A percentile compares a stretch with the other conserved stretches of the same genome.
phyloP scores from a whole-genome alignment of 1,140 invertebrate species.

The Dendroctonus valens region DNA sequence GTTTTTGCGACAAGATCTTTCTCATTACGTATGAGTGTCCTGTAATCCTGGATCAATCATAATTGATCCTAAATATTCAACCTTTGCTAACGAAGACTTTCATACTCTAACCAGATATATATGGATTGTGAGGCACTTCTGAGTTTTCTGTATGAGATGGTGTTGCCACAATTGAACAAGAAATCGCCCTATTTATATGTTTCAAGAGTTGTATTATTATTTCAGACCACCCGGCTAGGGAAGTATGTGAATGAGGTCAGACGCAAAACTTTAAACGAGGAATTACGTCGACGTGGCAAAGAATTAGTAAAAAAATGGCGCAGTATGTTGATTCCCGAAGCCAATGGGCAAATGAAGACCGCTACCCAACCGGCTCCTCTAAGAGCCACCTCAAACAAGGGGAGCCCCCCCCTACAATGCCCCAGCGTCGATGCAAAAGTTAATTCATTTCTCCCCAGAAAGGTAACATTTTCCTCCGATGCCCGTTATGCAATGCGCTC shows the following conservation, averaged over 20 bases:
- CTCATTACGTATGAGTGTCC: too few species aligned
- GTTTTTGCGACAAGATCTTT: too few species aligned
- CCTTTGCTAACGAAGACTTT: too few species aligned
- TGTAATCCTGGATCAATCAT: too few species aligned
- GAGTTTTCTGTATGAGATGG: too few species aligned
- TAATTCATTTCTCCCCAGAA: constrained; percentile 5
- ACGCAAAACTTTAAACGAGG: constrained; percentile 77
- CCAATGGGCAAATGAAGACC: constrained; percentile 48
- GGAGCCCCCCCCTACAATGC: constrained; percentile 18
- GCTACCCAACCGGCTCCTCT: constrained; percentile 47
- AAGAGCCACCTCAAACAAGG: constrained; percentile 42
- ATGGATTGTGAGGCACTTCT: too few species aligned
- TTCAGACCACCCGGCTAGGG: constrained; percentile 81
- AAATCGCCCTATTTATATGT: too few species aligned
- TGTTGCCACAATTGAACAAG: too few species aligned
- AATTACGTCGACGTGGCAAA: constrained; percentile 83
- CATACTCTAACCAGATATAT: too few species aligned
- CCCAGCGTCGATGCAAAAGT: neutral
- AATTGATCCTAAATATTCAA: too few species aligned
- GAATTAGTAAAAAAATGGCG: constrained; percentile 89
- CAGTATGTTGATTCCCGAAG: constrained; percentile 60
- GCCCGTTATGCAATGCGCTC: too few species aligned
- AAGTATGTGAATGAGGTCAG: constrained; percentile 90
- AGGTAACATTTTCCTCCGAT: neutral
- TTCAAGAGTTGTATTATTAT: neutral